A percentile compares a stretch with the other conserved stretches of the same genome.
phyloP scores from a whole-genome alignment of 92 coral and sea anemone species.

The Chrysogorgia sp. region DNA sequence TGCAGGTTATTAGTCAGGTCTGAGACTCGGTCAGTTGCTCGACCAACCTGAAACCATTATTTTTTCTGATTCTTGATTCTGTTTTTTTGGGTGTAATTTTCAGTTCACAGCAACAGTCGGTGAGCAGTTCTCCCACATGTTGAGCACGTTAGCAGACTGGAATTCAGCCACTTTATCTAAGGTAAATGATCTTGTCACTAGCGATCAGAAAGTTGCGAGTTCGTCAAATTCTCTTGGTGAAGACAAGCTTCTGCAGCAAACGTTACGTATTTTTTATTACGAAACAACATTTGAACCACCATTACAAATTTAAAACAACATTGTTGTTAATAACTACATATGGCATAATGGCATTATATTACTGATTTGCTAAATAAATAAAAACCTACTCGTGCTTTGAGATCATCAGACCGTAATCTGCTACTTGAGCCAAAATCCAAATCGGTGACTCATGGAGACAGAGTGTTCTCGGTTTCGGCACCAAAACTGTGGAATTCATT shows the following conservation, averaged over 20 bases:
- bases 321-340: background rate
- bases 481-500: too few relatives aligned
- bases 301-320: too few relatives aligned
- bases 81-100: background rate
- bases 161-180: conserved; percentile 92
- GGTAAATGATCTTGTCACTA: conserved; percentile 50
- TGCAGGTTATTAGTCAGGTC: too few relatives aligned
- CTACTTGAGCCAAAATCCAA: too few relatives aligned
- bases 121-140: conserved; percentile 83
- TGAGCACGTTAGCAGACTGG: conserved; percentile 91
- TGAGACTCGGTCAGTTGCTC: too few relatives aligned
- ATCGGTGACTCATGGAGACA: too few relatives aligned
- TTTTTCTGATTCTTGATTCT: too few relatives aligned
- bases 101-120: conserved; percentile 81
- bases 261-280: too few relatives aligned
- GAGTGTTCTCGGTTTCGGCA: too few relatives aligned
- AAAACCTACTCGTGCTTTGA: too few relatives aligned
- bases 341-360: background rate
- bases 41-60: background rate
- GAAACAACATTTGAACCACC: background rate
- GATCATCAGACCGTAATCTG: too few relatives aligned
- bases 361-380: background rate
- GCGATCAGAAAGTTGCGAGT: too few relatives aligned
- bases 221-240: background rate
- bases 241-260: background rate